Conservation (phyloP, 1,140 invertebrate genomes). For the Eurosta solidaginis region DNA sequence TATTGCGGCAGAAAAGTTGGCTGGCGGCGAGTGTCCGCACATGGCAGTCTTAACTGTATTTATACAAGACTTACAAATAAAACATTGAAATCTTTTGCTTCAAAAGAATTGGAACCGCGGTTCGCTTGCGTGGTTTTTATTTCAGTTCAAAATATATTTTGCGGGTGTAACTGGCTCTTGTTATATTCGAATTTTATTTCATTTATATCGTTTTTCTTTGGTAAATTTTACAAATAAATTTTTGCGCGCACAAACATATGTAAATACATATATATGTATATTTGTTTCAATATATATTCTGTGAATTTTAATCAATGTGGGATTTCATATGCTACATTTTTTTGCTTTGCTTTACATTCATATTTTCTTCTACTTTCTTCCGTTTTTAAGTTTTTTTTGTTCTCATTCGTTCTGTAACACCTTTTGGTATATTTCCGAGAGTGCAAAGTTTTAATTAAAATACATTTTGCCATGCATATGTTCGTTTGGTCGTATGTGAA, state of each 20-base stretch:
- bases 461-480: constrained; percentile 11
- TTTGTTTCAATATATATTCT: not conserved
- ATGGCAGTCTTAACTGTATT: too few relatives aligned
- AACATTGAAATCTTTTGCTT: too few relatives aligned
- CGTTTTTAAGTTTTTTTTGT: not conserved
- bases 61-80: too few relatives aligned
- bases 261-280: not conserved
- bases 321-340: constrained; percentile 15
- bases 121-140: too few relatives aligned
- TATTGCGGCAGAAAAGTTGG: too few relatives aligned
- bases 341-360: not conserved
- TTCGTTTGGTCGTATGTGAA: not conserved
- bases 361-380: not conserved
- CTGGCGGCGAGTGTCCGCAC: too few relatives aligned
- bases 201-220: too few relatives aligned
- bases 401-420: not conserved
- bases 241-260: not conserved
- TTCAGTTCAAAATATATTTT: too few relatives aligned
- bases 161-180: too few relatives aligned
- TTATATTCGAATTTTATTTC: too few relatives aligned
- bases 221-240: not conserved
- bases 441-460: constrained; percentile 27
- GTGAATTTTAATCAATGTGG: constrained; percentile 14
- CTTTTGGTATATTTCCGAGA: constrained; percentile 8
- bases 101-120: too few relatives aligned